A percentile compares a stretch with the other conserved stretches of the same genome.
phyloP scores from a whole-genome alignment of 2,888 invertebrate genomes.

The Leucophora obtusa region DNA sequence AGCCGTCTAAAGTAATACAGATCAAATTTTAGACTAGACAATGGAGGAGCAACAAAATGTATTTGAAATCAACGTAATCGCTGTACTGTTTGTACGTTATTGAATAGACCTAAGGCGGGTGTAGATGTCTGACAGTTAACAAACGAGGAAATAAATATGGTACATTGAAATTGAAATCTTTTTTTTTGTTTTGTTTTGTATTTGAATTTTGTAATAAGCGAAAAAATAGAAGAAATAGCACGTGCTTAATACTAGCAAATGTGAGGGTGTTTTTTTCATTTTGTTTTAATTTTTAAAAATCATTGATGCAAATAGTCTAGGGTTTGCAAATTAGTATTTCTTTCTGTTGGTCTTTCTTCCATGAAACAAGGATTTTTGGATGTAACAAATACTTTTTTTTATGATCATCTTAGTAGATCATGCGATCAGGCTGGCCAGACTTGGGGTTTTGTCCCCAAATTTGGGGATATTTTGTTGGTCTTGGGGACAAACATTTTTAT shows the following conservation, averaged over 20 bases:
- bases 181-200: not conserved
- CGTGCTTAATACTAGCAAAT: conserved; percentile 50
- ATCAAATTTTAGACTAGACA: conserved; percentile 38
- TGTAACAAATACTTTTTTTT: too few species aligned
- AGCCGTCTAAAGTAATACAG: conserved; percentile 33
- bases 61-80: not conserved
- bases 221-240: conserved; percentile 43
- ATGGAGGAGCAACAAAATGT: conserved; percentile 11
- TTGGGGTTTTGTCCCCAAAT: too few species aligned
- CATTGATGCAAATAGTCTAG: not conserved
- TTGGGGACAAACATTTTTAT: too few species aligned
- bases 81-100: not conserved
- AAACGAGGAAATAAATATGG: conserved; percentile 58
- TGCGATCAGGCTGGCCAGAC: too few species aligned
- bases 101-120: not conserved
- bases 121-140: conserved; percentile 33
- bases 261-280: conserved; percentile 28
- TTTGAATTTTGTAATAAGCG: conserved; percentile 1
- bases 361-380: too few species aligned
- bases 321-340: too few species aligned
- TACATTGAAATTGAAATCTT: not conserved
- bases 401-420: too few species aligned
- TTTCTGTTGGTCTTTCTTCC: too few species aligned
- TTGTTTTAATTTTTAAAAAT: not conserved
- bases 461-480: too few species aligned